Base-by-base conservation (phyloP, 2,113 vertebrate genomes). In the Setophaga petechia region DNA sequence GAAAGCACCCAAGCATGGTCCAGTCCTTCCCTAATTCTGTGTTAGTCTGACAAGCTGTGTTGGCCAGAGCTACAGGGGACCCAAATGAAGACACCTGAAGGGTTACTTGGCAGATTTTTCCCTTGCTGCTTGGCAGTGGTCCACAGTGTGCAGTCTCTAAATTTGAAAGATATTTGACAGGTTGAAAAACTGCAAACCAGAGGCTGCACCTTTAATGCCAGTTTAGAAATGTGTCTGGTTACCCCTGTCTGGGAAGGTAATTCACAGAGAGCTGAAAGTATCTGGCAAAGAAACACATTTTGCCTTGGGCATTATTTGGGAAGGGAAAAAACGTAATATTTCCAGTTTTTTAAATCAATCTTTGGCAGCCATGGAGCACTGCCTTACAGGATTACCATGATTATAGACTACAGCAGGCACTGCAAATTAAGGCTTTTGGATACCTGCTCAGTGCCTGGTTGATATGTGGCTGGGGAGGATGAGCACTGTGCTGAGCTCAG, bases 281-380 rank as follows among this genome's bases (percentile, higher is more conserved):
- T 94, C 94, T 97, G 95, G 76, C 95, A 90, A 68, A 93, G 83
- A 82, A 90, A 66, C 62, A 51, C 16, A 73, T 92, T 95, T 94
- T 84, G 88, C 94, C 94, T 90, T 67, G 46, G 90, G 94, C 83
- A 58, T 69, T 28, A 89, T 90, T 28, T 82, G 69, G 57, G 75
- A 73, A 92, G 80, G 63, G 37, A 20, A 47, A 74, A 94, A 68
- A 90, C 69, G 92, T 81, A 82, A 39, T 84, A 95, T 96, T 96
- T 96, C 96, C 94, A 97, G 95, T 93, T 94, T 97, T 84, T 84
- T 92, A 21, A 95, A 94, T 94, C 10, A 37, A 82, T 61, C 69
- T 84, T 87, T 96, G 95, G 95, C 96, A 96, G 83, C 23, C 18
- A 30, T 10, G 11, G 57, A 81, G 44, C 49, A 68, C 57, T 94